Evolutionary conservation across 2,888 invertebrate genomes (phyloP).

Genomic region (Fragum sueziense): DNA sequence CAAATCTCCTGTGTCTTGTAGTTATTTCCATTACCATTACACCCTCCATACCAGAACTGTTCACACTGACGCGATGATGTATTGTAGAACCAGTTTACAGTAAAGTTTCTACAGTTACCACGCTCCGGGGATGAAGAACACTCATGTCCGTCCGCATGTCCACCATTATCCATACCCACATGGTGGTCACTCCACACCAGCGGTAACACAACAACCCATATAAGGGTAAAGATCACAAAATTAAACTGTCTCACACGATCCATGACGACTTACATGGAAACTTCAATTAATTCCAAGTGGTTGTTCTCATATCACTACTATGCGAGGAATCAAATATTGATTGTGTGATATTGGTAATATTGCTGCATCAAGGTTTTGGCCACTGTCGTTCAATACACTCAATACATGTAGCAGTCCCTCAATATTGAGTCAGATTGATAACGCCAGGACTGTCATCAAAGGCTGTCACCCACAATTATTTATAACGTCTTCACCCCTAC

Average conservation of each 20-base stretch:
- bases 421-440: not conserved
- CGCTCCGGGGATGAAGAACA: slow-evolving; percentile 3
- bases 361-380: not conserved
- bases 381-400: not conserved
- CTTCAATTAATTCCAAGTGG: not conserved
- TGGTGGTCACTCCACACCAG: slow-evolving; percentile 30
- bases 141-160: not conserved
- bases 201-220: slow-evolving; percentile 1
- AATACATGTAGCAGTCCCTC: not conserved
- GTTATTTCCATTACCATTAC: slow-evolving; percentile 90
- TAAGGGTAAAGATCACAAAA: not conserved
- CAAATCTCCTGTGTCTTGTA: slow-evolving; percentile 71
- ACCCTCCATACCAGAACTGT: slow-evolving; percentile 93
- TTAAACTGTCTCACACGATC: not conserved
- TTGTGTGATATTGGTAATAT: not conserved
- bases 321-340: not conserved
- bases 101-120: slow-evolving; percentile 72
- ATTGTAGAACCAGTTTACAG: slow-evolving; percentile 88
- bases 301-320: not conserved
- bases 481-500: not conserved
- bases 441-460: not conserved
- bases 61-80: slow-evolving; percentile 87
- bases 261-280: not conserved
- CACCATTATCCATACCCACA: not conserved
- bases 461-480: not conserved